A percentile compares a stretch with the other conserved stretches of the same genome.
These are phyloP conservation scores for Agriopis marginaria DNA, from an alignment of 2,888 invertebrate genomes.

Conservation along the genomic window DNA sequence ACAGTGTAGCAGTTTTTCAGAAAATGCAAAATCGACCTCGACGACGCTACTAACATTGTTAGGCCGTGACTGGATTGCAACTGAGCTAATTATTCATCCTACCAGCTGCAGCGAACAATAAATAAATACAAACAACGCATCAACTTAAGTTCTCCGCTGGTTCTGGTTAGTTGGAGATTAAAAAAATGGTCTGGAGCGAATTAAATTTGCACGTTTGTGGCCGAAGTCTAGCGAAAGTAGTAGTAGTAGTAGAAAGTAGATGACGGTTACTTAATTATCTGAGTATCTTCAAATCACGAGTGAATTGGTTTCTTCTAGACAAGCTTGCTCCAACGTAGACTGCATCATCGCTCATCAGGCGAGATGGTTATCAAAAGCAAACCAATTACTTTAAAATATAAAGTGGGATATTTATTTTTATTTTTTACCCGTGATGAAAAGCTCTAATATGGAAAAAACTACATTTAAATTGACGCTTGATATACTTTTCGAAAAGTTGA, in stretches of 20 bases:
- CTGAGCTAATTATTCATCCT: slow-evolving; percentile 56
- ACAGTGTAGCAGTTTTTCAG: background rate
- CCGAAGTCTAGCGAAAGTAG: slow-evolving; percentile 1
- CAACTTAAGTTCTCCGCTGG: slow-evolving; percentile 16
- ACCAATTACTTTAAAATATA: too few relatives aligned
- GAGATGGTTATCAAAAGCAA: too few relatives aligned
- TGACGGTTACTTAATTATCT: background rate
- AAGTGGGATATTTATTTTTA: too few relatives aligned
- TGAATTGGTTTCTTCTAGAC: too few relatives aligned
- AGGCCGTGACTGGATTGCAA: slow-evolving; percentile 47
- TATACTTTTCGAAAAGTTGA: too few relatives aligned
- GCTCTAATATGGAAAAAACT: too few relatives aligned
- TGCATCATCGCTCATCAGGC: too few relatives aligned
- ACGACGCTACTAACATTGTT: slow-evolving; percentile 26
- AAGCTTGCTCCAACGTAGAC: too few relatives aligned
- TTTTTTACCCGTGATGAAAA: too few relatives aligned
- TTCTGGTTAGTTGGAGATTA: slow-evolving; percentile 16
- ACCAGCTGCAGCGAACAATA: slow-evolving; percentile 43
- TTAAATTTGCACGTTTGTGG: slow-evolving; percentile 23
- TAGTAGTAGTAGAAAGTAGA: too few relatives aligned
- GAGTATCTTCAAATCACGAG: too few relatives aligned
- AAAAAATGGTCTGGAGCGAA: slow-evolving; percentile 27
- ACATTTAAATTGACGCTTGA: too few relatives aligned
- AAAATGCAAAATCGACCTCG: slow-evolving; percentile 20
- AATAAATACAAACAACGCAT: slow-evolving; percentile 42